Percentiles rank a stretch among this genome's conserved stretches.
Conservation (phyloP, 2,113 vertebrate species). For the Loxodonta africana region DNA sequence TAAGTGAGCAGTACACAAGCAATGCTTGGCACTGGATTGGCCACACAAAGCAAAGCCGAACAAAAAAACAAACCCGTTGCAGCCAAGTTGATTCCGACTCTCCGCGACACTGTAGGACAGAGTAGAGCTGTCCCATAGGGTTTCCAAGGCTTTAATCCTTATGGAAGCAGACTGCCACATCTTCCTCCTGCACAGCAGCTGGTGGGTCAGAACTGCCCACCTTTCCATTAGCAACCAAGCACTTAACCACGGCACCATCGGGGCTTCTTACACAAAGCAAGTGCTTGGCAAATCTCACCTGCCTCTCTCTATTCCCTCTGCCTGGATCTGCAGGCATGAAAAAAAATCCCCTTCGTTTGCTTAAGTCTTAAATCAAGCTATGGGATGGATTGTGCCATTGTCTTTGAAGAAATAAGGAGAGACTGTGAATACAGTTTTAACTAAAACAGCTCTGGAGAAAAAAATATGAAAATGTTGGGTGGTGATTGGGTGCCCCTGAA, state of each 20-base stretch:
- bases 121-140: too few relatives aligned
- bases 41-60: background rate
- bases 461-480: accelerated
- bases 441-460: background rate
- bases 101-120: too few relatives aligned
- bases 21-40: accelerated
- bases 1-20: accelerated
- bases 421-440: background rate
- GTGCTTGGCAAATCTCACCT: accelerated
- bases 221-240: too few relatives aligned
- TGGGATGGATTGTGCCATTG: background rate
- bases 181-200: too few relatives aligned
- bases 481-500: background rate
- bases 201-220: too few relatives aligned
- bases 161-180: too few relatives aligned
- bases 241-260: too few relatives aligned
- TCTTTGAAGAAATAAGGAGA: constrained; percentile 13
- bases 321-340: background rate
- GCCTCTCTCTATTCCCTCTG: background rate
- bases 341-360: background rate
- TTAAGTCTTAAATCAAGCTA: background rate
- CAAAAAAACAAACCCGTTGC: too few relatives aligned
- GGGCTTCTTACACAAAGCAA: background rate
- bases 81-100: too few relatives aligned
- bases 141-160: too few relatives aligned